These are phyloP conservation scores for Aporophyla lueneburgensis DNA, from an alignment of 2,888 invertebrate species.

Conservation along the genomic window DNA sequence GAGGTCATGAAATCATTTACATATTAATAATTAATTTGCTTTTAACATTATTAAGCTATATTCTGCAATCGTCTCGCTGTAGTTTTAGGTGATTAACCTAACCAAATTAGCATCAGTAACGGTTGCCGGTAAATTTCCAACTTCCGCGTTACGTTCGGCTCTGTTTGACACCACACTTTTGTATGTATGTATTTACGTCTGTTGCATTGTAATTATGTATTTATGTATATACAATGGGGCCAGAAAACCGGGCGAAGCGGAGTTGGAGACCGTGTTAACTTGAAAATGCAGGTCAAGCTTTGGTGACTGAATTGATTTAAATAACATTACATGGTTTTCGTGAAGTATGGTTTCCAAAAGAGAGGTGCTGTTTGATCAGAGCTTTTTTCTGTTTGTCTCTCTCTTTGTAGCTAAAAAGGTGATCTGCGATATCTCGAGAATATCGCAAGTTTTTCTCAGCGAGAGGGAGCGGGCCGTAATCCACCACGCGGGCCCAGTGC, in stretches of 20 bases:
- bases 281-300: conserved; percentile 58
- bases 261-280: conserved; percentile 56
- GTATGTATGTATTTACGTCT: conserved; percentile 67
- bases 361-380: background rate
- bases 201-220: conserved; percentile 67
- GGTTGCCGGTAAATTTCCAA: conserved; percentile 70
- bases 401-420: background rate
- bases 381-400: background rate
- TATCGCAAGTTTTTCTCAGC: no score
- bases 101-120: conserved; percentile 74
- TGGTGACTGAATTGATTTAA: conserved; percentile 53
- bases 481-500: no score
- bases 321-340: conserved; percentile 39
- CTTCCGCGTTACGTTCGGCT: conserved; percentile 81
- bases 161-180: conserved; percentile 79
- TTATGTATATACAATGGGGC: conserved; percentile 61
- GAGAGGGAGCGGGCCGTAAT: no score
- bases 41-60: conserved; percentile 4
- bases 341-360: background rate
- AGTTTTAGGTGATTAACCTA: conserved; percentile 50
- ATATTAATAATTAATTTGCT: no score
- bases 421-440: no score
- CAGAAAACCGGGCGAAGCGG: conserved; percentile 51
- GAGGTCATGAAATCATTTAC: no score
- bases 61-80: conserved; percentile 31